A percentile compares a stretch with the other conserved stretches of the same genome.
Evolutionary conservation across 2,113 vertebrate species (phyloP).

Genomic region (Sterrhoptilus dennistouni): DNA sequence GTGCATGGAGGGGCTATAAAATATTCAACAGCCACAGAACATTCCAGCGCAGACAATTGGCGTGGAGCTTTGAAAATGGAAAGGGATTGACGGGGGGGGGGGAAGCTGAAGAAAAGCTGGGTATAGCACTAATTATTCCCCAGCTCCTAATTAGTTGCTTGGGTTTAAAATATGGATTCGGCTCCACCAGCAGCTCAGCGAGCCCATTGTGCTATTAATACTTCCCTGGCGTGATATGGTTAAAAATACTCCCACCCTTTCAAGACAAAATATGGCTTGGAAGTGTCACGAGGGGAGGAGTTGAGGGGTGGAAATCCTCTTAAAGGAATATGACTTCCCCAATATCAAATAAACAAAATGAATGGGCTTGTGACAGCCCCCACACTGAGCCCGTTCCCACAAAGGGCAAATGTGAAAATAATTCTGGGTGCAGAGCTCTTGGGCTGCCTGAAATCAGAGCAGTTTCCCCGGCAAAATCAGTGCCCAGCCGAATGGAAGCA

Average conservation of each 20-base stretch:
- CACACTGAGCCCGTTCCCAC: background rate
- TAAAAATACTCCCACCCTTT: constrained; percentile 54
- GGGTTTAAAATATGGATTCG: background rate
- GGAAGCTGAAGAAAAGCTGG: background rate
- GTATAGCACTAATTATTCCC: background rate
- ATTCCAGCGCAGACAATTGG: background rate
- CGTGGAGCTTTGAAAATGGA: background rate
- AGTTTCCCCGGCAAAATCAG: background rate
- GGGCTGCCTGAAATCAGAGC: background rate
- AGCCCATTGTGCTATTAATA: constrained; percentile 60
- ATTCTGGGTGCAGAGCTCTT: fast-evolving
- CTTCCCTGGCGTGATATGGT: constrained; percentile 10
- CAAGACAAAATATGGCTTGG: background rate
- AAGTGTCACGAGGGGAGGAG: constrained; percentile 26
- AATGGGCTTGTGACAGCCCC: background rate
- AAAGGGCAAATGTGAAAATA: background rate
- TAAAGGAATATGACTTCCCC: background rate
- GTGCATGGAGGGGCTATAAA: background rate
- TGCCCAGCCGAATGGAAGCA: fast-evolving
- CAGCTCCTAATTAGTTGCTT: background rate
- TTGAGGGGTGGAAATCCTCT: background rate
- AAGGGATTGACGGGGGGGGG: too few relatives aligned
- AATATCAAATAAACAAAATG: background rate
- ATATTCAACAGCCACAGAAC: background rate
- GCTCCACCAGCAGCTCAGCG: background rate